These are phyloP conservation scores for Megastigmus dorsalis DNA, from an alignment of 2,888 invertebrate genomes.

Conservation along the genomic window DNA sequence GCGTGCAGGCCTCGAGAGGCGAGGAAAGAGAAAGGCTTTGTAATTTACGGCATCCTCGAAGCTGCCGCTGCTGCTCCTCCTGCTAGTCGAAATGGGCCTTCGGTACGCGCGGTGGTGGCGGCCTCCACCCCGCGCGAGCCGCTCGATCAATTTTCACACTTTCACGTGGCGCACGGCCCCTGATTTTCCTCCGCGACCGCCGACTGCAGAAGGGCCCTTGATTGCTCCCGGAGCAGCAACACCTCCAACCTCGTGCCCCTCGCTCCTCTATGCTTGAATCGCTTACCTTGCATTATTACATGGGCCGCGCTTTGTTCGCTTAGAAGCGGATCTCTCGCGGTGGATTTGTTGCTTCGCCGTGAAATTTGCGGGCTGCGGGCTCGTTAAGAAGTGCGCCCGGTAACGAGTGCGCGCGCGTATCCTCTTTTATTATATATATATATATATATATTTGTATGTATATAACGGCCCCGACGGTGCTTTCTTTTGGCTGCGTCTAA, in stretches of 20 bases:
- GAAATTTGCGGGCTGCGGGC: too few relatives aligned
- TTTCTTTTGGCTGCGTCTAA: too few relatives aligned
- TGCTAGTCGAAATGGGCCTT: background rate
- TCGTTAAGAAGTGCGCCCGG: background rate
- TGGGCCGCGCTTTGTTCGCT: too few relatives aligned
- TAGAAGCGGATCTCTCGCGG: too few relatives aligned
- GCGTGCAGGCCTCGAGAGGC: background rate
- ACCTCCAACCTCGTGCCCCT: too few relatives aligned
- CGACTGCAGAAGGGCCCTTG: slow-evolving; percentile 13
- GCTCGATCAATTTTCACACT: slow-evolving; percentile 55
- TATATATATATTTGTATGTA: too few relatives aligned
- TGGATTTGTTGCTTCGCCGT: too few relatives aligned
- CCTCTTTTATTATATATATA: too few relatives aligned
- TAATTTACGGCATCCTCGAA: slow-evolving; percentile 29
- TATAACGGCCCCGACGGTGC: too few relatives aligned
- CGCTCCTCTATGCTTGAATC: too few relatives aligned
- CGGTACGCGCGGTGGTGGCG: background rate
- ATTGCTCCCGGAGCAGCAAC: too few relatives aligned
- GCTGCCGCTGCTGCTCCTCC: background rate
- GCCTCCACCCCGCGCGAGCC: background rate
- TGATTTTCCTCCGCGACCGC: background rate
- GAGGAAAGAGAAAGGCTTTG: slow-evolving; percentile 36
- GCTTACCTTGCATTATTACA: too few relatives aligned
- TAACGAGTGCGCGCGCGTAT: background rate
- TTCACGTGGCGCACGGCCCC: slow-evolving; percentile 50